Evolutionary conservation across 2,797 vertebrate genomes (phyloP), one percentile per base, ranked within the genome.

Genomic region (Cetoscarus ocellatus): DNA sequence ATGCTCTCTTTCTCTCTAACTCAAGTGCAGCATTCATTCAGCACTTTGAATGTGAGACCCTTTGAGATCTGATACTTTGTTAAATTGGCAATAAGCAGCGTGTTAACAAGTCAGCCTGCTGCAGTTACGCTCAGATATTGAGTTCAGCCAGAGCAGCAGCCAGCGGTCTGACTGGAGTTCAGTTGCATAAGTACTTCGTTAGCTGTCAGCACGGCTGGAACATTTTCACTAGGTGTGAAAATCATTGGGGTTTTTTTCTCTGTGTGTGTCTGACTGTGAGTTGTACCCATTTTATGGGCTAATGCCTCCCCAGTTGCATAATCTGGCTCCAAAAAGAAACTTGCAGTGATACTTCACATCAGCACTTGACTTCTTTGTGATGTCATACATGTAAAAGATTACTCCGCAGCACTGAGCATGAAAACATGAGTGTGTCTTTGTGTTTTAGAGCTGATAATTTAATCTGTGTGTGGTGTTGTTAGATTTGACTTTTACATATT

Each of bases 171-270:
- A 86, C 78, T 1, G 43, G 64, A 44, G 70, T 67, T 80, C 69
- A 66, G 82, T 87, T 89, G 66, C 83, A 7, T 73, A 83, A 89
- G 73, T 61, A 43, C 70, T 71, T 70, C 14, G 52, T 86, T 75
- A 75, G 75, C 80, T 85, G 79, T 91, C 82, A 77, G 61, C 82
- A 65, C 73, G 53, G 51, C 77, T 48, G 80, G 80, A 83, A 85
- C 80, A 84, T 85, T 82, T 90, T 86, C 80, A 86, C 66, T 71
- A 59, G 52, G 78, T 88, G 85, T 81, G 73, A 82, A 84, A 70
- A 53, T 52, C 43, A 48, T 61, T 63, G 50, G 68, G 78, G 61
- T 61, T 75, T 68, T 67, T 70, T 73, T 9, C 18, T 14, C 1
- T 52, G 6, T 68, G 60, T 47, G 49, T 51, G 54, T n/a, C 38